Base-by-base conservation (phyloP, 2,888 invertebrate genomes). In the Julus scanicus region DNA sequence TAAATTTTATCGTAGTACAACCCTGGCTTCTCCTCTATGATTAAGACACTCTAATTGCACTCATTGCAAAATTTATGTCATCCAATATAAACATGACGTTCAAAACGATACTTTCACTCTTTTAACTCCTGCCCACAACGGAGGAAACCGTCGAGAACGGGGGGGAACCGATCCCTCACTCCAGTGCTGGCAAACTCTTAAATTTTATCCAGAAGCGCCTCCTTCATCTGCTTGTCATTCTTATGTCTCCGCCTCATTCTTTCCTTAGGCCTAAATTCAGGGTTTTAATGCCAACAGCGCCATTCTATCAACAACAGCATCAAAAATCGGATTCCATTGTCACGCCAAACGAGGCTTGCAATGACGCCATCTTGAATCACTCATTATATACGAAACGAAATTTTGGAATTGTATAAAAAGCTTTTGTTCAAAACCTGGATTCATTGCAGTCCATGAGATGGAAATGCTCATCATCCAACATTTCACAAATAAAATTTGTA, bases 61-160 rank as follows among this genome's bases (percentile, higher is more conserved):
- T 86, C 86, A 86, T 86, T 86, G 86, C 86, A 53, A 86, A 86
- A 86, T 86, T 86, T 86, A 86, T 86, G 53, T 86, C 86, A 86
- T 86, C 86, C 86, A 86, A 86, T 86, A 86, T 86, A 86, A 86
- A 86, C 86, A 86, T 86, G 86, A 86, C 53, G 86, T 53, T 86
- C 84, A 84, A 84, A 84, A 84, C 84, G 84, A 84, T 84, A 84
- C 84, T 84, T 84, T 84, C 84, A 84, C 84, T 84, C 84, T 84
- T 84, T 84, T 84, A 39, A 40, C 84, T 84, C 84, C 17, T 44
- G 39, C 63, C 63, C 63, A 63, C 63, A 17, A 63, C 63, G 63
- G 63, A 53, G 5, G 53, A 53, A 53, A 53, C 53, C 53, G 53
- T 53, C 53, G 53, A 15, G 63, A 63, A 63, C 63, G 63, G 63